phyloP scores from a whole-genome alignment of 2,888 invertebrate genomes.

The Cheiracanthium punctorium region DNA sequence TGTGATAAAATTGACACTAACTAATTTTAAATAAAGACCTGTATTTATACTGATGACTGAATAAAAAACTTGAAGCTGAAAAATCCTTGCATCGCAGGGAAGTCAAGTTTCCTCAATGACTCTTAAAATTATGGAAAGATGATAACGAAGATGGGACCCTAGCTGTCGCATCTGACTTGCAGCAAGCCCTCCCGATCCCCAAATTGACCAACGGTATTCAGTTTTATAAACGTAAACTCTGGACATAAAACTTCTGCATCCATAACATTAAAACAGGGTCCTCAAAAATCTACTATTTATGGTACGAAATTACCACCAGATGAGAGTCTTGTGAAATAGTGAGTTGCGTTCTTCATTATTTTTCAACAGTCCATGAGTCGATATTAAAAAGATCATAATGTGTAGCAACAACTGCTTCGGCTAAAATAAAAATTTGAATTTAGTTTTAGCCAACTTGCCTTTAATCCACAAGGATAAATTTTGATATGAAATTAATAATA shows the following conservation, averaged over 20 bases:
- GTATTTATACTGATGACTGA: not conserved
- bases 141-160: not conserved
- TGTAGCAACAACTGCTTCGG: not conserved
- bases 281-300: slow-evolving; percentile 4
- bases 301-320: not conserved
- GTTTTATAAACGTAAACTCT: slow-evolving; percentile 9
- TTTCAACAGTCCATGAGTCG: not conserved
- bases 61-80: not conserved
- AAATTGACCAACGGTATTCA: slow-evolving; percentile 9
- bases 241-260: slow-evolving; percentile 1
- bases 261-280: slow-evolving; percentile 13
- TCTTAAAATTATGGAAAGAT: not conserved
- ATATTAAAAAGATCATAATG: too few species aligned
- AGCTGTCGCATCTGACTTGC: not conserved
- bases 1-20: not conserved
- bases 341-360: slow-evolving; percentile 1
- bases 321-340: slow-evolving; percentile 10
- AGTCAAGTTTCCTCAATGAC: not conserved
- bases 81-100: not conserved
- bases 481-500: too few species aligned
- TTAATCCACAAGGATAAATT: not conserved
- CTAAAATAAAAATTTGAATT: slow-evolving; percentile 8
- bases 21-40: not conserved
- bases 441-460: not conserved
- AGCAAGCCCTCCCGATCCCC: not conserved